Evolutionary conservation across 2,113 vertebrate species (phyloP), one percentile per base, ranked within the genome.

Genomic region (Caloenas nicobarica): DNA sequence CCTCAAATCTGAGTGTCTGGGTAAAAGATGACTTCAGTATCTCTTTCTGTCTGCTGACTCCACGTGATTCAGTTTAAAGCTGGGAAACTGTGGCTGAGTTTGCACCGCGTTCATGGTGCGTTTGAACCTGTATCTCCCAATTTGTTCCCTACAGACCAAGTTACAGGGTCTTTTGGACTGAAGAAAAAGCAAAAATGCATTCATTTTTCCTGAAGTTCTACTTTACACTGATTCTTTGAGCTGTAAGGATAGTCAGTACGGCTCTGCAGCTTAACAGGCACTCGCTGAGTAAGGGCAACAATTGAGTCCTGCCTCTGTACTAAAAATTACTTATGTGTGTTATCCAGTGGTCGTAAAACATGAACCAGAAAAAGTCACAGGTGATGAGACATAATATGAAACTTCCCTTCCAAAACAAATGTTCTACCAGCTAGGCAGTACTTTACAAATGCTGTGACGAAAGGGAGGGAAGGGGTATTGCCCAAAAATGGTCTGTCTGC

Each of bases 291-390:
- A 19, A 60, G 2, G 25, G 19, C 17, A 9, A 48, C 14, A 68
- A 17, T n/a, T 54, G 31, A 71, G 34, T 81, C 31, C 42, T 92
- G 46, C 31, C 13, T 5, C 44, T 42, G 4, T 25, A 18, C 60
- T 38, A n/a, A 84, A 77, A 77, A 14, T 26, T 51, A 13, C 16
- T 5, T 28, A 8, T 10, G 19, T 38, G 13, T 26, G 29, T 23
- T 51, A 8, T 28, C 29, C 62, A n/a, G 17, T 22, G 38, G 18
- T 38, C 65, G 34, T 9, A 38, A 9, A 73, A 50, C 0, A 0
- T 44, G 46, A 13, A 74, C 26, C 24, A 58, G 69, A 70, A 40
- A 34, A 73, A 48, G 56, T 44, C 57, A 62, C 44, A 46, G 16
- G 19, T 66, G 34, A 66, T 2, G 6, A 78, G 72, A 86, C 5